Evolutionary conservation across 1,140 invertebrate species (phyloP), one percentile per base, ranked within the genome.

Genomic region (Oryctes rhinoceros): DNA sequence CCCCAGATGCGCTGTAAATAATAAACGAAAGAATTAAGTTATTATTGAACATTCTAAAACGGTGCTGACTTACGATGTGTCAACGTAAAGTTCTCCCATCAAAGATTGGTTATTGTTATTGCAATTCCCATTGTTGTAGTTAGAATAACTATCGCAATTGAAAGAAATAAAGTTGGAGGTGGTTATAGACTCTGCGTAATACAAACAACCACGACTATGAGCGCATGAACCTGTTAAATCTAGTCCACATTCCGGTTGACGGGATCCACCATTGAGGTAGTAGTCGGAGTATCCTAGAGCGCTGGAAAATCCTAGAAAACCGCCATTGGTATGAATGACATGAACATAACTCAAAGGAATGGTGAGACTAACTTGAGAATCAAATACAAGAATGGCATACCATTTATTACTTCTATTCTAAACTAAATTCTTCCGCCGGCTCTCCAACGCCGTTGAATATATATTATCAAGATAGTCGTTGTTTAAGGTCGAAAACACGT

Each of bases 281-380:
- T 94, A 95, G 86, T 95, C 94, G 49, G 90, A 92, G 84, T 94
- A 90, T 3, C 93, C 93, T 76, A 93, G 84, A 0, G 91, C 89
- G 1, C 89, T 90, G 44, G 86, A 86, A 82, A 92, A 92, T 4
- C 91, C 92, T 44, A 93, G 88, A 80, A 90, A 88, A n/a, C 74
- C 53, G 4, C 35, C 39, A 13, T 59, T 78, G 15, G 80, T 80
- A 39, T 94, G 93, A 49, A 94, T 89, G 0, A 92, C 88, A 81
- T 93, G 91, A 0, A 93, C 92, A 82, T 91, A 92, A 3, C 84
- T 77, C 0, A n/a, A n/a, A n/a, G n/a, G n/a, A n/a, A n/a, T n/a
- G n/a, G n/a, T n/a, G n/a, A n/a, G n/a, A n/a, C n/a, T n/a, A n/a
- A n/a, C n/a, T n/a, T n/a, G n/a, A n/a, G n/a, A n/a, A n/a, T n/a